A percentile compares a stretch with the other conserved stretches of the same genome.
Evolutionary conservation across 2,113 vertebrate species (phyloP).

Genomic region (Tinamus guttatus): DNA sequence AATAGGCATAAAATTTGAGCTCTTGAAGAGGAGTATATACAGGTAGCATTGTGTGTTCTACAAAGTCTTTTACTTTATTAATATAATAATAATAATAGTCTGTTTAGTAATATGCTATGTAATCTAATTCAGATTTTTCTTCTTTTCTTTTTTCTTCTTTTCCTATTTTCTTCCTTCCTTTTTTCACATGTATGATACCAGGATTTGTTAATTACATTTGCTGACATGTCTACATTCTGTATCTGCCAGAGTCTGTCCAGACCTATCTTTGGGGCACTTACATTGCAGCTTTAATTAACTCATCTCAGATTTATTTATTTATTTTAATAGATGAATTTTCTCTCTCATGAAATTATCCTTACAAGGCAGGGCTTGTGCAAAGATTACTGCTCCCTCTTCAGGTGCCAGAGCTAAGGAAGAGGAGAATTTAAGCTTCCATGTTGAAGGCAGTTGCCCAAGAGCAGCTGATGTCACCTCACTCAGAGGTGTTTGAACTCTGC

Average conservation of each 20-base stretch:
- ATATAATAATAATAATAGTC: neutral
- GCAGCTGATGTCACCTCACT: conserved; percentile 1
- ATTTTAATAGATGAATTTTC: neutral
- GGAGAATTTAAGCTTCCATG: neutral
- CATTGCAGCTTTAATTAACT: neutral
- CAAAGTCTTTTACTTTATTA: neutral
- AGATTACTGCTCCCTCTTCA: neutral
- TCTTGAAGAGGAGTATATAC: neutral
- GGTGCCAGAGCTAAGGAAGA: neutral
- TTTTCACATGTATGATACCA: neutral
- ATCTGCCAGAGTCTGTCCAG: neutral
- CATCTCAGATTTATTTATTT: neutral
- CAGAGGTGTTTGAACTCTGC: neutral
- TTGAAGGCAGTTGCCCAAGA: neutral
- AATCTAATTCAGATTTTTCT: neutral
- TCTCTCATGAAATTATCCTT: neutral
- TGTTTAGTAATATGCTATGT: neutral
- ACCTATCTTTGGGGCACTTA: neutral
- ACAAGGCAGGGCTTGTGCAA: neutral
- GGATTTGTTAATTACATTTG: neutral
- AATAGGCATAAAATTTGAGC: neutral
- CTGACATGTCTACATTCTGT: neutral
- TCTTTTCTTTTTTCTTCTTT: neutral
- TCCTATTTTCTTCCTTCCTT: neutral
- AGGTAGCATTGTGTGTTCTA: neutral